Evolutionary conservation across 2,797 vertebrate genomes (phyloP).

Genomic region (Neosilurus hyrtlii): DNA sequence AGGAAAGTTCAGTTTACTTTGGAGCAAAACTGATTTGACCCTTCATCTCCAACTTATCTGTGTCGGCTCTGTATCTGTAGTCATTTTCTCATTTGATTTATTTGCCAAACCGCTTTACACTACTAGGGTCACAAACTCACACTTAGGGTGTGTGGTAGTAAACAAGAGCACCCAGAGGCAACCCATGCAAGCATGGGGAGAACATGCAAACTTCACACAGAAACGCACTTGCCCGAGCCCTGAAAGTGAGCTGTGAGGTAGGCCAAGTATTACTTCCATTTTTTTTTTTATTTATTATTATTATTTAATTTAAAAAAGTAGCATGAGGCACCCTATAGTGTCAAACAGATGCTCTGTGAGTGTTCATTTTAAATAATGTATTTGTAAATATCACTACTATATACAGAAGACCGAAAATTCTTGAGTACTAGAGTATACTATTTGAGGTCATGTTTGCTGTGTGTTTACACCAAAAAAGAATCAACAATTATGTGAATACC

Average conservation of each 20-base stretch:
- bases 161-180: too few relatives aligned
- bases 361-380: not conserved
- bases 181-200: too few relatives aligned
- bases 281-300: too few relatives aligned
- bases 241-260: too few relatives aligned
- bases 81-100: too few relatives aligned
- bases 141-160: too few relatives aligned
- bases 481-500: not conserved
- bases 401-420: not conserved
- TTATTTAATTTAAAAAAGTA: too few relatives aligned
- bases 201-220: too few relatives aligned
- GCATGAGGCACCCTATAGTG: not conserved
- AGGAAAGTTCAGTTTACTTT: constrained; percentile 4
- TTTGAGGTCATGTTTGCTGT: constrained; percentile 3
- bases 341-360: not conserved
- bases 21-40: not conserved
- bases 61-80: not conserved
- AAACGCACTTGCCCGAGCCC: too few relatives aligned
- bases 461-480: not conserved
- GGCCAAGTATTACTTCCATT: too few relatives aligned
- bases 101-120: too few relatives aligned
- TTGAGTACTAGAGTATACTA: not conserved
- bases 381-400: not conserved
- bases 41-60: not conserved
- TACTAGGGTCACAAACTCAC: too few relatives aligned